Percentiles rank a stretch among this genome's conserved stretches.
These are phyloP conservation scores for Nemoura dubitans DNA, from an alignment of 2,888 invertebrate species.

Conservation along the genomic window DNA sequence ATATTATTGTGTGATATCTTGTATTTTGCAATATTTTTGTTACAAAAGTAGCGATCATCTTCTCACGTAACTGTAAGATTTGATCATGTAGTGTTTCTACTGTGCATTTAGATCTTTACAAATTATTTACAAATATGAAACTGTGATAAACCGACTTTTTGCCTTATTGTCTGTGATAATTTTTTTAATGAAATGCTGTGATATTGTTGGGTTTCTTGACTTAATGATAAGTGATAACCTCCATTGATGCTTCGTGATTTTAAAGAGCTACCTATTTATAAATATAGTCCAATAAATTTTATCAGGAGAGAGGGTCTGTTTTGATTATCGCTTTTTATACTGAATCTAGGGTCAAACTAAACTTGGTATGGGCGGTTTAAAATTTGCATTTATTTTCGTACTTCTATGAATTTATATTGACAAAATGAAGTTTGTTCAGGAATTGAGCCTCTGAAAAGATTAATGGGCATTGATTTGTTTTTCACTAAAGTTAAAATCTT, in stretches of 20 bases:
- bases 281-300: background rate
- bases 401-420: too few species aligned
- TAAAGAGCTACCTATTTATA: background rate
- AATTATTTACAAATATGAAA: conserved; percentile 20
- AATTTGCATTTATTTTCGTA: too few species aligned
- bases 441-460: too few species aligned
- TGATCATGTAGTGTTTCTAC: background rate
- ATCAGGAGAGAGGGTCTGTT: background rate
- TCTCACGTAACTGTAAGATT: background rate
- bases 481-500: too few species aligned
- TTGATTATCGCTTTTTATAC: background rate
- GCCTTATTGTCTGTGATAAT: background rate
- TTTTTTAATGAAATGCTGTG: background rate
- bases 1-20: background rate
- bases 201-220: too few species aligned
- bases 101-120: background rate
- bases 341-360: background rate
- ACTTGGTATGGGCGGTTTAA: background rate
- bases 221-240: too few species aligned
- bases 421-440: too few species aligned
- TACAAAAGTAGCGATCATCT: background rate
- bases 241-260: background rate
- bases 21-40: conserved; percentile 1
- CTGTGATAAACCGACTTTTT: background rate
- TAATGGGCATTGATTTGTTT: too few species aligned